Evolutionary conservation across 1,140 invertebrate genomes (phyloP).

Genomic region (Bradynema listronoti): DNA sequence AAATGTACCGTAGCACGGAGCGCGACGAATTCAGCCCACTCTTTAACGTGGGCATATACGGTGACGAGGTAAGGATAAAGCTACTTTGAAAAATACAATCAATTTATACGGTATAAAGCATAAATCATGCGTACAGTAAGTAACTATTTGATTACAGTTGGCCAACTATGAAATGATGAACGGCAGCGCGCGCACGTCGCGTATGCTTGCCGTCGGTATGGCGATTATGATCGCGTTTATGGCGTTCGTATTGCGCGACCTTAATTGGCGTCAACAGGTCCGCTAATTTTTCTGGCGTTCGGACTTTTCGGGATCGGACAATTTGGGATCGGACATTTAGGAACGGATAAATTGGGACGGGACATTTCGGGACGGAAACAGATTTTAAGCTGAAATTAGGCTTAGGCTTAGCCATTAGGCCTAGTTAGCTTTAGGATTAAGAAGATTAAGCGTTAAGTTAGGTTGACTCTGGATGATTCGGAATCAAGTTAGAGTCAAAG

Average conservation of each 20-base stretch:
- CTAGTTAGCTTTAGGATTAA: constrained; percentile 35
- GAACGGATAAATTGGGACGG: too few species aligned
- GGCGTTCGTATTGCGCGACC: constrained; percentile 25
- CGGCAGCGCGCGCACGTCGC: constrained; percentile 20
- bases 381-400: constrained; percentile 15
- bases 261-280: constrained; percentile 18
- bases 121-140: too few species aligned
- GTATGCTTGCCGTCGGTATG: constrained; percentile 28
- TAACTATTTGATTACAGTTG: constrained; percentile 18
- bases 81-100: not conserved
- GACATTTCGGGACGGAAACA: too few species aligned
- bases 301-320: too few species aligned
- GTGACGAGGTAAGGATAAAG: constrained; percentile 20
- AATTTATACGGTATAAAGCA: too few species aligned
- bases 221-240: constrained; percentile 33
- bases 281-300: constrained; percentile 6
- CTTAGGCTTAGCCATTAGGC: constrained; percentile 32
- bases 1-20: constrained; percentile 17
- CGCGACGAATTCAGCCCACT: constrained; percentile 21
- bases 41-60: constrained; percentile 33
- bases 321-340: too few species aligned
- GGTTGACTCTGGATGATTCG: too few species aligned
- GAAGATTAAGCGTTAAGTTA: not conserved
- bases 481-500: too few species aligned
- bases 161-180: constrained; percentile 41